Percentiles rank a stretch among this genome's conserved stretches.
phyloP scores from a whole-genome alignment of 2,113 vertebrate genomes.

The Anguilla rostrata region DNA sequence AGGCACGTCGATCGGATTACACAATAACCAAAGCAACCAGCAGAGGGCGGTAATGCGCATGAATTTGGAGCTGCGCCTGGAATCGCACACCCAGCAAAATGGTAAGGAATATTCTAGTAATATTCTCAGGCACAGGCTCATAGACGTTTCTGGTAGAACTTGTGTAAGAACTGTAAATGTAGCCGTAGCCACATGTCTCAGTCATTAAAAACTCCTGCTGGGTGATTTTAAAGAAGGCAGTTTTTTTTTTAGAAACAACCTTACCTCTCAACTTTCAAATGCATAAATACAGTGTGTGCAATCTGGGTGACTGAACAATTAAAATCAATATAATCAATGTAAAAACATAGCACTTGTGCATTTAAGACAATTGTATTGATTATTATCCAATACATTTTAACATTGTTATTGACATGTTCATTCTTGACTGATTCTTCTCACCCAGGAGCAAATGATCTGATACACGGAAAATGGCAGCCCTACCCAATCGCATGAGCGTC shows the following conservation, averaged over 20 bases:
- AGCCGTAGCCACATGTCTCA: neutral
- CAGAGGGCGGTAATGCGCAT: conserved; percentile 24
- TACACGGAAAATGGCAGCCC: too few relatives aligned
- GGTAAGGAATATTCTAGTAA: conserved; percentile 32
- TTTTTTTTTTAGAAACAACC: neutral
- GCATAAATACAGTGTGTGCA: neutral
- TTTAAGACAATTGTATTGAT: neutral
- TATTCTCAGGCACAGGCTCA: neutral
- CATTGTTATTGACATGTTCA: neutral
- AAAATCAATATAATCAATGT: neutral
- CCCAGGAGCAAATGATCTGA: too few relatives aligned
- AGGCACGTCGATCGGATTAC: neutral
- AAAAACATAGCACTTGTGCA: neutral
- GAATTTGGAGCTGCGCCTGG: neutral
- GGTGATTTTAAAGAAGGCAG: neutral
- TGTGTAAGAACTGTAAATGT: neutral
- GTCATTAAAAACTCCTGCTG: conserved; percentile 9
- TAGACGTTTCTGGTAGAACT: neutral
- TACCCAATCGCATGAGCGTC: too few relatives aligned
- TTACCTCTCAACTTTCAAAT: neutral
- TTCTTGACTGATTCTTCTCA: neutral
- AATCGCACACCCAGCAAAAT: neutral
- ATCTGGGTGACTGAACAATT: neutral
- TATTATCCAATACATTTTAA: neutral
- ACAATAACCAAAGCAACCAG: neutral